A percentile compares a stretch with the other conserved stretches of the same genome.
phyloP scores from a whole-genome alignment of 2,113 vertebrate species.

The Paedocypris sp. region DNA sequence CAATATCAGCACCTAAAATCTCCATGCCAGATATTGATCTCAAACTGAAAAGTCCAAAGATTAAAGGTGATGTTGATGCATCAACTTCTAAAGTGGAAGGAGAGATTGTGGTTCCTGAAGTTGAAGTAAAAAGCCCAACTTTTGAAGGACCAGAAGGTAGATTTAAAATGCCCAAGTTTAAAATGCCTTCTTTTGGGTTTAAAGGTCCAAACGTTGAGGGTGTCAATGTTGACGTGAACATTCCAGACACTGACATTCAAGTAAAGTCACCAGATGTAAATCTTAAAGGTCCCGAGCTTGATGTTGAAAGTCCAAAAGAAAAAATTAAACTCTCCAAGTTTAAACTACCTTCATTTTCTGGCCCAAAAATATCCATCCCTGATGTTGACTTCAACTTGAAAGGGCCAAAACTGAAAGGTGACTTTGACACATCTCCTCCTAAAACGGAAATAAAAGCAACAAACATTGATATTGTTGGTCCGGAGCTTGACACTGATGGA shows the following conservation, averaged over 20 bases:
- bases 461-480: conserved; percentile 35
- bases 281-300: conserved; percentile 21
- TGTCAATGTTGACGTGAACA: conserved; percentile 42
- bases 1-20: not conserved
- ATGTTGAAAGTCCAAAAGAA: not conserved
- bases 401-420: conserved; percentile 47
- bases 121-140: conserved; percentile 4
- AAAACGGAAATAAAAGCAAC: not conserved
- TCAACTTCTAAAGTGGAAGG: conserved; percentile 13
- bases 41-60: not conserved
- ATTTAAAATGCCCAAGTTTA: not conserved
- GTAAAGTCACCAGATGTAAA: conserved; percentile 19
- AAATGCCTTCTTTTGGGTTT: conserved; percentile 25
- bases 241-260: conserved; percentile 26
- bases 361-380: conserved; percentile 53
- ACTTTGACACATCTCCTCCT: conserved; percentile 41
- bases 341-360: conserved; percentile 21
- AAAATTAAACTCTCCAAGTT: conserved; percentile 27
- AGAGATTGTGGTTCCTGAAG: conserved; percentile 18
- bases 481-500: conserved; percentile 7
- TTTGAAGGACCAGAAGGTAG: conserved; percentile 1
- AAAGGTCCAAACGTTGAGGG: conserved; percentile 55
- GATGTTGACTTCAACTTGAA: conserved; percentile 60
- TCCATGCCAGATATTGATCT: not conserved
- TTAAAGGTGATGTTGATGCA: conserved; percentile 16